Conservation (phyloP, 2,888 invertebrate species). For the Macropis europaea region DNA sequence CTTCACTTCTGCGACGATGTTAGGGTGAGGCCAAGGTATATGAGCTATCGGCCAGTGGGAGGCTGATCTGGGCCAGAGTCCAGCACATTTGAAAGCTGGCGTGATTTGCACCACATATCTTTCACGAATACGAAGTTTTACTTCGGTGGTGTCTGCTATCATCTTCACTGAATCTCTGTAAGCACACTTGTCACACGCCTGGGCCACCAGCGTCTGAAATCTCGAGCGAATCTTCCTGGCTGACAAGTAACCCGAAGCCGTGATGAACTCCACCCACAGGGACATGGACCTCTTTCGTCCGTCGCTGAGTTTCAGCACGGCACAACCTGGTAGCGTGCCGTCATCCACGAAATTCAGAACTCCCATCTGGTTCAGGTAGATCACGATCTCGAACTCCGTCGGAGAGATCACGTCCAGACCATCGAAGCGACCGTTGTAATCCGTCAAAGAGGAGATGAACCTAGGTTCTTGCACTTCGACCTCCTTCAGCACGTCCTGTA, state of each 20-base stretch:
- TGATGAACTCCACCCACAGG: constrained; percentile 98
- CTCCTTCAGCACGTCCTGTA: constrained; percentile 96
- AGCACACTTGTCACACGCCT: constrained; percentile 95
- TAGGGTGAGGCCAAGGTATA: constrained; percentile 96
- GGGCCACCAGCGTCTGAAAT: constrained; percentile 93
- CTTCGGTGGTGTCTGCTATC: constrained; percentile 96
- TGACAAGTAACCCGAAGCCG: constrained; percentile 96
- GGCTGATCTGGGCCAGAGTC: constrained; percentile 96
- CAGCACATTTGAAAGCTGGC: constrained; percentile 95
- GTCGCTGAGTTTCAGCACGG: constrained; percentile 95
- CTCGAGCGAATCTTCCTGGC: constrained; percentile 96
- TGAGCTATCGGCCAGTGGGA: constrained; percentile 96
- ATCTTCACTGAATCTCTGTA: constrained; percentile 96
- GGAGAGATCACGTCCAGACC: constrained; percentile 96
- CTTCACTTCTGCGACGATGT: constrained; percentile 94
- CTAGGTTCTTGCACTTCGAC: constrained; percentile 97
- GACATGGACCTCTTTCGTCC: constrained; percentile 98
- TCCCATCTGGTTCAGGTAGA: constrained; percentile 98
- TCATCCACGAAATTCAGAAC: constrained; percentile 98
- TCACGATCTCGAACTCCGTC: constrained; percentile 95
- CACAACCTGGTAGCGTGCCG: constrained; percentile 95
- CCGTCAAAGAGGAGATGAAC: constrained; percentile 94
- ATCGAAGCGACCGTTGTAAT: constrained; percentile 94
- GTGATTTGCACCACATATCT: constrained; percentile 96
- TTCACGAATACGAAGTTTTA: constrained; percentile 92